Conservation (phyloP, 2,797 vertebrate genomes). For the Pipistrellus pygmaeus region DNA sequence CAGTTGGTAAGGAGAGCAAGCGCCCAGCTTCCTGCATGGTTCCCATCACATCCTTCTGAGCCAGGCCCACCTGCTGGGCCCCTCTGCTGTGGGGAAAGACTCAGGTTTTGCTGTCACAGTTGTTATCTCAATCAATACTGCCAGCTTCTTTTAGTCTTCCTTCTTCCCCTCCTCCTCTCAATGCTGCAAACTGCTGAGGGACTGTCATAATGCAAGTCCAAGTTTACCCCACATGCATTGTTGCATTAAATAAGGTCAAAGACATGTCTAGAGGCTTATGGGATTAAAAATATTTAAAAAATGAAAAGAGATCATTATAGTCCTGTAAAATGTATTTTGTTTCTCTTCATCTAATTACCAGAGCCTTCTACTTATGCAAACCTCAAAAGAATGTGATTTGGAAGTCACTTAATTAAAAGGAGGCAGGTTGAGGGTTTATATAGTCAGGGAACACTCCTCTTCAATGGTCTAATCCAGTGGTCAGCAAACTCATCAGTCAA, state of each 20-base stretch:
- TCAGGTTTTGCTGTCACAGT: not conserved
- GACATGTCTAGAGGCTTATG: slow-evolving; percentile 17
- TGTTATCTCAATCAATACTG: slow-evolving; percentile 13
- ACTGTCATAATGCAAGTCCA: not conserved
- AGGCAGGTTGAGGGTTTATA: accelerated
- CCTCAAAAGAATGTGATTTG: slow-evolving; percentile 14
- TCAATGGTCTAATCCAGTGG: not conserved
- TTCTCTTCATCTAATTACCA: slow-evolving; percentile 30
- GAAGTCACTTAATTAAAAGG: not conserved
- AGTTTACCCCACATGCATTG: not conserved
- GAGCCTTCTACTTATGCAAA: not conserved
- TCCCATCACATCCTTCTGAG: not conserved
- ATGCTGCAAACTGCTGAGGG: not conserved
- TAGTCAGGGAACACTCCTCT: not conserved
- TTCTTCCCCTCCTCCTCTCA: not conserved
- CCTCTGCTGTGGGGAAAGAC: not conserved
- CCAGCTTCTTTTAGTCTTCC: not conserved
- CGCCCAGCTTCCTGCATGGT: not conserved
- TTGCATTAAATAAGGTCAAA: not conserved
- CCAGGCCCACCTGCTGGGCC: not conserved
- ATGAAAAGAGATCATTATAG: slow-evolving; percentile 12
- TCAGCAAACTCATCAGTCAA: too few relatives aligned
- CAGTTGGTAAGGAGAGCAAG: not conserved
- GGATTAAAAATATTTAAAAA: not conserved
- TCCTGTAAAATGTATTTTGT: slow-evolving; percentile 22